Evolutionary conservation across 2,888 invertebrate species (phyloP), one percentile per base, ranked within the genome.

Genomic region (Andrena minutula): DNA sequence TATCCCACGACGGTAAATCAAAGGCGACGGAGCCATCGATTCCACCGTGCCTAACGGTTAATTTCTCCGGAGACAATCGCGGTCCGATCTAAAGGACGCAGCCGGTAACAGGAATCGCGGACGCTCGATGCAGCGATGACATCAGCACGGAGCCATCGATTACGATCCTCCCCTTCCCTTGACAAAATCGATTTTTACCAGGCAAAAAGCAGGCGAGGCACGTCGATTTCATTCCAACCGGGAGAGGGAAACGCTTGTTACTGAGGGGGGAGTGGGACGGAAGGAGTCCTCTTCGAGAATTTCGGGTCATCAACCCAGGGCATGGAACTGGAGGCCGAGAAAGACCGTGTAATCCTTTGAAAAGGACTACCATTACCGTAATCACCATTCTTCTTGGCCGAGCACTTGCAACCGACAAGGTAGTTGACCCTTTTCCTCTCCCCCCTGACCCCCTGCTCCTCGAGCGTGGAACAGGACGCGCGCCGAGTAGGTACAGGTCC

Each of bases 361-460:
- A 75, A 75, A 81, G 71, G 78, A 88, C 83, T 83, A 86, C 75
- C 86, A 88, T 86, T 86, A 75, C 81, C 61, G 75, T 88, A 88
- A 86, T 88, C 83, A 82, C 78, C 80, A 83, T 88, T 80, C 88
- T 85, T 88, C 86, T 70, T 83, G 81, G 76, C 72, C 76, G 66
- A 60, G 82, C 74, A 82, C 83, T 79, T 74, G 79, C 79, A 83
- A 75, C 72, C 84, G 58, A 41, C 76, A 69, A 86, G 85, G 83
- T 88, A 41, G 79, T 78, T 84, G 84, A 88, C 87, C 87, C 74
- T 81, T 68, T 74, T 79, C 78, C 63, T 49, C 74, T 66, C 64
- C 78, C 68, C 53, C 56, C 41, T 41, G 74, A 47, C 70, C 61
- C 75, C 73, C 70, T 51, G 28, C 73, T 64, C 53, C 41, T 70